phyloP scores from a whole-genome alignment of 2,113 vertebrate genomes.

The Actinemys pallida region DNA sequence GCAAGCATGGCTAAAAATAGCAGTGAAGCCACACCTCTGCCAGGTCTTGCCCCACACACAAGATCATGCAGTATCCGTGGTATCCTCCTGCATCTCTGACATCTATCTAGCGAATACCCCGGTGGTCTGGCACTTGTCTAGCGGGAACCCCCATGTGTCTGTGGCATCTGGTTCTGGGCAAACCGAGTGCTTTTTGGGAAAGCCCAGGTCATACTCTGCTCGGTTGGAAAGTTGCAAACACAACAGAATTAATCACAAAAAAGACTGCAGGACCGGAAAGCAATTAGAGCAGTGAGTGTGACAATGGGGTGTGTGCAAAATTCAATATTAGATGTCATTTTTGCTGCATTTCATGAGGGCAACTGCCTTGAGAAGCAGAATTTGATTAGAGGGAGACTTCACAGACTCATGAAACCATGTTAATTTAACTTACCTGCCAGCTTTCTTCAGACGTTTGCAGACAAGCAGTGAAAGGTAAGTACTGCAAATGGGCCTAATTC shows the following conservation, averaged over 20 bases:
- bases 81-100: not conserved
- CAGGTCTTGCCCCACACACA: not conserved
- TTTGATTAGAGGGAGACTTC: not conserved
- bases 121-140: not conserved
- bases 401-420: not conserved
- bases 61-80: not conserved
- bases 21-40: not conserved
- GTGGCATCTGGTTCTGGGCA: not conserved
- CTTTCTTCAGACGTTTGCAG: not conserved
- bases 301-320: not conserved
- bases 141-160: rapidly evolving
- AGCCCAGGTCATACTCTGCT: not conserved
- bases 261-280: slow-evolving; percentile 14
- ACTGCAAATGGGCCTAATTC: slow-evolving; percentile 2
- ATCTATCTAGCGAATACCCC: not conserved
- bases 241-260: not conserved
- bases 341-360: not conserved
- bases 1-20: not conserved
- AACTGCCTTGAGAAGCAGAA: rapidly evolving
- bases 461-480: not conserved
- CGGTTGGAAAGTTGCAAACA: not conserved
- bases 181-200: not conserved
- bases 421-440: not conserved
- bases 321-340: not conserved
- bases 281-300: not conserved